A percentile compares a stretch with the other conserved stretches of the same genome.
These are phyloP conservation scores for Anoplopoma fimbria DNA, from an alignment of 2,113 vertebrate genomes.

Conservation along the genomic window DNA sequence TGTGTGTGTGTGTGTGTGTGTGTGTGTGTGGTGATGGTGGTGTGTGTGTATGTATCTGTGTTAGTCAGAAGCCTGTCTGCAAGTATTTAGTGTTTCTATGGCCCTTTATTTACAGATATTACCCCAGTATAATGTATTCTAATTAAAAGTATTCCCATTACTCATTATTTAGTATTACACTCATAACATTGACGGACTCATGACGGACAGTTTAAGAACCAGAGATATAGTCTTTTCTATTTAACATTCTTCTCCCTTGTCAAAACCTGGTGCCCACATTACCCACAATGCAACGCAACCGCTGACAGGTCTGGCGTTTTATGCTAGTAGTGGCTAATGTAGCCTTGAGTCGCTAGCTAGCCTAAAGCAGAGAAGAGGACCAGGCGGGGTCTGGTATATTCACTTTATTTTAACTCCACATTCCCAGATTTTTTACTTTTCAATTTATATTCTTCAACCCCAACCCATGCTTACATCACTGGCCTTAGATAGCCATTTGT, in stretches of 20 bases:
- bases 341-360: not conserved
- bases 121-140: not conserved
- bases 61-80: constrained; percentile 22
- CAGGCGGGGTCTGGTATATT: not conserved
- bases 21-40: not conserved
- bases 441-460: not conserved
- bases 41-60: not conserved
- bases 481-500: not conserved
- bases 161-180: not conserved
- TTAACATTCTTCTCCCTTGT: not conserved
- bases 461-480: not conserved
- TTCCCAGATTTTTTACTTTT: not conserved
- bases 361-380: not conserved
- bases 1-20: constrained; percentile 12
- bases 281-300: not conserved
- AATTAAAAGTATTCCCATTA: not conserved
- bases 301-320: not conserved
- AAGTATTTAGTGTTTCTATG: not conserved
- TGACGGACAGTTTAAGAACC: not conserved
- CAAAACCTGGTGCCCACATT: not conserved
- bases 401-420: not conserved
- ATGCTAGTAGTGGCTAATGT: not conserved
- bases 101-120: not conserved
- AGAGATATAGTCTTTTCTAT: not conserved
- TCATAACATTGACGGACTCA: not conserved